Conservation (phyloP, 2,113 vertebrate genomes). For the Electrona antarctica region DNA sequence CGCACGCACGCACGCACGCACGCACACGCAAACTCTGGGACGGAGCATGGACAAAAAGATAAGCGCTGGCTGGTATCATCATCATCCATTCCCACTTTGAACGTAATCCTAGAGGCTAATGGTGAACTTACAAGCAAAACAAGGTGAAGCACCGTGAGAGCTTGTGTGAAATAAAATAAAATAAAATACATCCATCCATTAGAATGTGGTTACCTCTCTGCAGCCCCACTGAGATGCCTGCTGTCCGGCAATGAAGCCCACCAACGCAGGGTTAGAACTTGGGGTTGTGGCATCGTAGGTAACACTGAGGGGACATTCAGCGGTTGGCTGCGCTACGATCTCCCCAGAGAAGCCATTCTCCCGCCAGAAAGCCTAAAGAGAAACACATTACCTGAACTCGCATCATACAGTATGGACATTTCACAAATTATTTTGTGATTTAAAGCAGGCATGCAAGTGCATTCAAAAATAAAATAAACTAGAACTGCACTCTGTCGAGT, state of each 20-base stretch:
- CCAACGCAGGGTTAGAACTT: conserved; percentile 71
- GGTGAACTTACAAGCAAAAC: no score
- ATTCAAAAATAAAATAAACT: no score
- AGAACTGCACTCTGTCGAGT: no score
- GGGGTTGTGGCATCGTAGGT: conserved; percentile 77
- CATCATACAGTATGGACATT: neutral
- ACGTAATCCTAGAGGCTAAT: no score
- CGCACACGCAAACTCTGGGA: neutral
- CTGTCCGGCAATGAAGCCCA: conserved; percentile 73
- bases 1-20: no score
- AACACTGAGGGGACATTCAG: conserved; percentile 67
- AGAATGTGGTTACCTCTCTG: conserved; percentile 60
- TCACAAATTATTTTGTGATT: no score
- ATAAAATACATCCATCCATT: neutral
- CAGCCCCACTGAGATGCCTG: conserved; percentile 69
- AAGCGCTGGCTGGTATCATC: neutral
- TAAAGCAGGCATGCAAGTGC: no score
- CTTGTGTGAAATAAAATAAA: neutral
- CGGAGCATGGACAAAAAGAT: neutral
- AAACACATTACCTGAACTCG: conserved; percentile 1
- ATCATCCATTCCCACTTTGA: neutral
- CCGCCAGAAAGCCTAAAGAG: conserved; percentile 76
- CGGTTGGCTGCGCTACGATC: conserved; percentile 61
- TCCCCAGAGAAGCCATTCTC: conserved; percentile 77
- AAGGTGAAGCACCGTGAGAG: neutral